Percentiles rank a stretch among this genome's conserved stretches.
These are phyloP conservation scores for Cephalopholis sonnerati DNA, from an alignment of 2,113 vertebrate genomes.

Conservation along the genomic window DNA sequence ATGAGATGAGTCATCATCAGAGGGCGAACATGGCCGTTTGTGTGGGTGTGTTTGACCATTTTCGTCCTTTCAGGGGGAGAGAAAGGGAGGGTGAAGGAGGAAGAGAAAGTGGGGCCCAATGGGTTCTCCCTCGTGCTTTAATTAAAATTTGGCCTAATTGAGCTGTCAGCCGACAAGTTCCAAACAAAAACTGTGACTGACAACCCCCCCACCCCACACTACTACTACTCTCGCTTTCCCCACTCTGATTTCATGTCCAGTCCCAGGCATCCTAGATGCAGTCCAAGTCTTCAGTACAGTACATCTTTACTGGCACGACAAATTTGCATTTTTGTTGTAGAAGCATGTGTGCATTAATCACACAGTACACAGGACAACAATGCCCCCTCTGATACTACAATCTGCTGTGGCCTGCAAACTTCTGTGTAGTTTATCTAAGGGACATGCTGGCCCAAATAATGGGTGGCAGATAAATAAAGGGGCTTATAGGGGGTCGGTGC, in stretches of 20 bases:
- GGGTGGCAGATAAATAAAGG: constrained; percentile 47
- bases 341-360: constrained; percentile 1
- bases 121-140: background rate
- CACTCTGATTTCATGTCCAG: constrained; percentile 3
- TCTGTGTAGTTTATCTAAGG: constrained; percentile 52
- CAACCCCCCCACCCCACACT: background rate
- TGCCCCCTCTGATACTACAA: constrained; percentile 8
- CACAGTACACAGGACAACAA: constrained; percentile 39
- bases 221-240: background rate
- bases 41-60: constrained; percentile 16
- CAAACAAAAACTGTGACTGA: constrained; percentile 28
- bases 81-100: background rate
- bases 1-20: constrained; percentile 36
- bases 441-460: constrained; percentile 55
- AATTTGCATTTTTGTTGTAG: constrained; percentile 46
- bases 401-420: background rate
- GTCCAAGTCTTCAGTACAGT: background rate
- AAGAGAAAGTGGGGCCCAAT: constrained; percentile 24
- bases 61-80: constrained; percentile 1
- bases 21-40: background rate
- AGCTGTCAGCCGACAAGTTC: constrained; percentile 49
- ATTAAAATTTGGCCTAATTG: constrained; percentile 69
- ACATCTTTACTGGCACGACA: constrained; percentile 17
- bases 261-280: background rate
- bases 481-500: constrained; percentile 25